Evolutionary conservation across 2,113 vertebrate species (phyloP), one percentile per base, ranked within the genome.

Genomic region (Oryzias woworae): DNA sequence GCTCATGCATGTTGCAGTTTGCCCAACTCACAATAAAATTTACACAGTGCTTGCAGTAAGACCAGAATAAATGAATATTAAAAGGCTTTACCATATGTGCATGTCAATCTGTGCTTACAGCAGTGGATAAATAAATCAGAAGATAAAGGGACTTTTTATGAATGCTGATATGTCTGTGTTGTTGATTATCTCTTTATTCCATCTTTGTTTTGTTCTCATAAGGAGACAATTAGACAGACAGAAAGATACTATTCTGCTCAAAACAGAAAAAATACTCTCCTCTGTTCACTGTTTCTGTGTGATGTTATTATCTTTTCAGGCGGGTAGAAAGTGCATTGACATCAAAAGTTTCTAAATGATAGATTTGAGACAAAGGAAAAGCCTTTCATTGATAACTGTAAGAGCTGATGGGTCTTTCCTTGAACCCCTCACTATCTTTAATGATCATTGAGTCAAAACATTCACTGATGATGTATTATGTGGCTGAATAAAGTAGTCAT

Each of bases 401-500:
- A 36, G 10, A 36, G 36, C 36, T 36, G 36, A 36, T 12, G 36
- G 36, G 10, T 36, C 36, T 36, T 36, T 36, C 36, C 63, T 83
- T 79, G 69, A 79, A 66, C 64, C 75, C 36, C 8, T 10, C 10
- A 69, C 80, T 75, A 80, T 81, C 78, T 73, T 62, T 62, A 20
- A 56, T 75, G 49, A 44, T 63, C 49, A 44, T 73, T 52, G 60
- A 62, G 82, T 73, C 81, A 81, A 77, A 76, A 68, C 55, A 71
- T 70, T 67, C 66, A 50, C 43, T 28, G 53, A 69, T 70, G 60
- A 63, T 64, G 57, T 73, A 62, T 69, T 88, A 66, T 83, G 23
- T 43, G 46, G 58, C 73, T 47, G 22, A 76, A 88, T 89, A 69
- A 85, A 90, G 89, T 89, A 89, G 88, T 89, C 80, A 89, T 82